phyloP scores from a whole-genome alignment of 2,797 vertebrate genomes.

The Paguma larvata region DNA sequence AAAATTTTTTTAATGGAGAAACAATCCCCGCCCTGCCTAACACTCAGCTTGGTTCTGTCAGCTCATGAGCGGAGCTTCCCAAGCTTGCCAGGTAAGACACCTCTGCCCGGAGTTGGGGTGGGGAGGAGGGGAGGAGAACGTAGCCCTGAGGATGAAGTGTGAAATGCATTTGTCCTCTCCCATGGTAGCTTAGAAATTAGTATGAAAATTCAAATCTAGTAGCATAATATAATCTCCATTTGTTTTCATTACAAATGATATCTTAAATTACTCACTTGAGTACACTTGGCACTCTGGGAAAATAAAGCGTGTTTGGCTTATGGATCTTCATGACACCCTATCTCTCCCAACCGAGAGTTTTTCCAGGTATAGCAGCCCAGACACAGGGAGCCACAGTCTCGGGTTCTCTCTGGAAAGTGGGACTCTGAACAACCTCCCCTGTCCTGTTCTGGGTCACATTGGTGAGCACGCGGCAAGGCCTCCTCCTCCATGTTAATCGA shows the following conservation, averaged over 20 bases:
- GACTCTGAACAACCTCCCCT: not conserved
- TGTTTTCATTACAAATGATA: not conserved
- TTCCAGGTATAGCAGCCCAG: not conserved
- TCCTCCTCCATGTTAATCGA: not conserved
- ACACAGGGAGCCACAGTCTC: not conserved
- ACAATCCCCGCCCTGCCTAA: too few species aligned
- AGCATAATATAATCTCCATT: not conserved
- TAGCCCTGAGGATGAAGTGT: not conserved
- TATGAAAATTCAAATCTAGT: not conserved
- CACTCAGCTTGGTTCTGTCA: not conserved
- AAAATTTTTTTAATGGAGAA: not conserved
- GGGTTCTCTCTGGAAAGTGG: not conserved
- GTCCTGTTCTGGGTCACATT: not conserved
- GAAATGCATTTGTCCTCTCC: not conserved
- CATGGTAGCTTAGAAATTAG: not conserved
- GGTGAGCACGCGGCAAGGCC: rapidly evolving
- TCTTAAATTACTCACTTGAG: not conserved
- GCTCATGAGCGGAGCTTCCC: not conserved
- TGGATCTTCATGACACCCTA: not conserved
- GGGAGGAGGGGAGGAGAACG: not conserved
- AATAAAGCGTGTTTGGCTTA: not conserved
- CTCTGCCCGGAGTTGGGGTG: not conserved
- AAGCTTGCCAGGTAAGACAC: not conserved
- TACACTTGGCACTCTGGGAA: not conserved
- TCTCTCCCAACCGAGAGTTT: not conserved